A percentile compares a stretch with the other conserved stretches of the same genome.
phyloP scores from a whole-genome alignment of 2,797 vertebrate genomes.

The Loris lydekkerianus region DNA sequence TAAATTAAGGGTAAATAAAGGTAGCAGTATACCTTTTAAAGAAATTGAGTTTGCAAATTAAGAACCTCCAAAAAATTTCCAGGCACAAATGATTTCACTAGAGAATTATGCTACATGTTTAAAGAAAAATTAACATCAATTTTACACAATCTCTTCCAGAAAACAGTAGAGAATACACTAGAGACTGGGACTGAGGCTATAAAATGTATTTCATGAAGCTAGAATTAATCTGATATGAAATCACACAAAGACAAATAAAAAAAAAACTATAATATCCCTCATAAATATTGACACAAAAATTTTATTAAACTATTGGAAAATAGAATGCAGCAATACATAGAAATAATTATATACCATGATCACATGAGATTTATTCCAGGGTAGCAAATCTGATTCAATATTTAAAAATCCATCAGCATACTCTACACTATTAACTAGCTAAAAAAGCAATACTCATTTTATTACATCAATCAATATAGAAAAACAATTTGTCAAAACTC shows the following conservation, averaged over 20 bases:
- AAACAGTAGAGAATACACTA: neutral
- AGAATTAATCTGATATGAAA: neutral
- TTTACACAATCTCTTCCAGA: neutral
- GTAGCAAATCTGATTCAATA: neutral
- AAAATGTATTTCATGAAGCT: neutral
- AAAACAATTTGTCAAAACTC: neutral
- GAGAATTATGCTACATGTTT: neutral
- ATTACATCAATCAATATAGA: neutral
- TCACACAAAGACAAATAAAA: neutral
- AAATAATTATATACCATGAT: neutral
- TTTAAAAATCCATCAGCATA: neutral
- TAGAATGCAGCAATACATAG: neutral
- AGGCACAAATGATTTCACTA: neutral
- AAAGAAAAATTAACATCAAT: neutral
- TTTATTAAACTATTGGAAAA: neutral
- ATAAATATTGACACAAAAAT: neutral
- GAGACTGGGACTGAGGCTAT: too few species aligned
- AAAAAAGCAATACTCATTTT: neutral
- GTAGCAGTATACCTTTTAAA: neutral
- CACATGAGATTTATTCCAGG: neutral
- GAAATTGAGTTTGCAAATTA: neutral
- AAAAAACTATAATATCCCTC: neutral
- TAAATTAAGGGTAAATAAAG: too few species aligned
- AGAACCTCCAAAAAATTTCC: neutral
- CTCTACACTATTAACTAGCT: neutral